Conservation (phyloP, 2,797 vertebrate genomes). For the Natrix natrix region DNA sequence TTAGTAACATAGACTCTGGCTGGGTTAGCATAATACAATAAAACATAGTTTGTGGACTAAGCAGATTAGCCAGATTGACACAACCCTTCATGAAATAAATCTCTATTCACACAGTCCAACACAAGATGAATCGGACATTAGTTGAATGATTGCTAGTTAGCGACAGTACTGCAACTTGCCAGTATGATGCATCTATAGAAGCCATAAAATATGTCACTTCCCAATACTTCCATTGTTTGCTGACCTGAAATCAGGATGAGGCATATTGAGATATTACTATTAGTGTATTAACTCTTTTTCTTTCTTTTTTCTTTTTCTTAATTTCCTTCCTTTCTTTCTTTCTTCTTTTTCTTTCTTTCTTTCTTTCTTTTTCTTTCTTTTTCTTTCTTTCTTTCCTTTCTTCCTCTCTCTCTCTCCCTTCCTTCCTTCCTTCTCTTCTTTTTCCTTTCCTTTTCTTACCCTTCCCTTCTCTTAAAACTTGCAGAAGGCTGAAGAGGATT, state of each 20-base stretch:
- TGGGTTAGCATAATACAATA: neutral
- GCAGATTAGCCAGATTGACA: neutral
- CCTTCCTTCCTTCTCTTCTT: no score
- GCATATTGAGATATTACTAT: neutral
- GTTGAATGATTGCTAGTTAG: neutral
- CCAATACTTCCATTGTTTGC: neutral
- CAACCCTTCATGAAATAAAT: neutral
- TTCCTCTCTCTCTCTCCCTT: no score
- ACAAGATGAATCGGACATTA: neutral
- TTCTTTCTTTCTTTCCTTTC: no score
- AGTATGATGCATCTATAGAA: neutral
- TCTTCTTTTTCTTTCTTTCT: accelerated
- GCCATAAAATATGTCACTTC: neutral
- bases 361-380: accelerated
- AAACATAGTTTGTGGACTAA: neutral
- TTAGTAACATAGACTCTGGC: neutral
- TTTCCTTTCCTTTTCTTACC: neutral
- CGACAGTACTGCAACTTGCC: neutral
- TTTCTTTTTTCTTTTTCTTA: accelerated
- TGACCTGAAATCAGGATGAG: neutral
- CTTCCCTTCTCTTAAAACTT: neutral
- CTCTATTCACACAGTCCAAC: neutral
- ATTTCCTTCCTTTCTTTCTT: accelerated
- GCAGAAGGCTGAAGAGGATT: neutral
- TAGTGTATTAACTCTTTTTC: neutral